Conservation (phyloP, 2,797 vertebrate genomes). For the Astyanax mexicanus region DNA sequence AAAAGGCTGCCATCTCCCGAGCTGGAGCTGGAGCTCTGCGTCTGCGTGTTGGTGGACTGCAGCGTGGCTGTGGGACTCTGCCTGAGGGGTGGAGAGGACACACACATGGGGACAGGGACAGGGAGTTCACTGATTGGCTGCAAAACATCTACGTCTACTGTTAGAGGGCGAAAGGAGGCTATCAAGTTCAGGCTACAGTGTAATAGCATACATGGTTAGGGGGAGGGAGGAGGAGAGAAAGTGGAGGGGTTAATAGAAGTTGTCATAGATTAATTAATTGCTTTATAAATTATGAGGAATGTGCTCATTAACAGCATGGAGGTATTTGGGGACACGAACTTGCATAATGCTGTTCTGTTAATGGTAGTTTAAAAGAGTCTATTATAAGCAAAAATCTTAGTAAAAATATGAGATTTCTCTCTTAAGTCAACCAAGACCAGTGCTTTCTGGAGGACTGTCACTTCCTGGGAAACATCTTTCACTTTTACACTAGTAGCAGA, state of each 20-base stretch:
- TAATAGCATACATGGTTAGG: slow-evolving; percentile 27
- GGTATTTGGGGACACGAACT: too few relatives aligned
- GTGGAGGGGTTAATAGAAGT: not conserved
- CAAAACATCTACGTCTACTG: slow-evolving; percentile 54
- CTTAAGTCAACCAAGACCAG: too few relatives aligned
- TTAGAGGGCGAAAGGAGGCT: slow-evolving; percentile 50
- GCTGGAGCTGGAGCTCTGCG: slow-evolving; percentile 97
- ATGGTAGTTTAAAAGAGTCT: too few relatives aligned
- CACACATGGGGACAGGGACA: slow-evolving; percentile 38
- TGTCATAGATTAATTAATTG: not conserved
- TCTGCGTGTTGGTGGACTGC: slow-evolving; percentile 96
- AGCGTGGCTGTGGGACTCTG: slow-evolving; percentile 96
- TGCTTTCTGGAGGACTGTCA: too few relatives aligned
- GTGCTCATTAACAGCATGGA: not conserved
- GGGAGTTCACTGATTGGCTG: slow-evolving; percentile 70
- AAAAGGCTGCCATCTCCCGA: slow-evolving; percentile 91
- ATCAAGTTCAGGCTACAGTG: slow-evolving; percentile 45
- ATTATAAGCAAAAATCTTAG: too few relatives aligned
- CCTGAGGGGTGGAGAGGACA: slow-evolving; percentile 68
- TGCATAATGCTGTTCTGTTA: too few relatives aligned
- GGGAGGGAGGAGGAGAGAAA: not conserved
- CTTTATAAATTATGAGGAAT: not conserved
- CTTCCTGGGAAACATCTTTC: too few relatives aligned
- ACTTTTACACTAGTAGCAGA: too few relatives aligned
- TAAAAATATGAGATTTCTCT: too few relatives aligned